Evolutionary conservation across 2,888 invertebrate genomes (phyloP).

Genomic region (Dryadula phaetusa): DNA sequence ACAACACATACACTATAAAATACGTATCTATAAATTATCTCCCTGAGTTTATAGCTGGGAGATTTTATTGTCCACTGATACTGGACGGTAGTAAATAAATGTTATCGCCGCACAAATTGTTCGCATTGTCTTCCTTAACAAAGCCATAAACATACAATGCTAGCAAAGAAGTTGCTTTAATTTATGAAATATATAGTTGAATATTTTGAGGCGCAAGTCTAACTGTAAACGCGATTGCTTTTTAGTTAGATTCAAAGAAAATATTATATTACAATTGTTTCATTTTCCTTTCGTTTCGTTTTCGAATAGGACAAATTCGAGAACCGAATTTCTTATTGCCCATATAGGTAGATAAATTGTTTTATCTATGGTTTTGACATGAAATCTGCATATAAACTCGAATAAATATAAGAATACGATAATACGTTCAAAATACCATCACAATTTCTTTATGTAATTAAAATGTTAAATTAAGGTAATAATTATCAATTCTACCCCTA

Average conservation of each 20-base stretch:
- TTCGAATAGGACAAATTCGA: too few species aligned
- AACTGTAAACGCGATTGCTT: too few species aligned
- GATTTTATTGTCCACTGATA: conserved; percentile 26
- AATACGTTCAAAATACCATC: not conserved
- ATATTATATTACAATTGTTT: too few species aligned
- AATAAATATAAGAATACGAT: not conserved
- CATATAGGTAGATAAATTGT: too few species aligned
- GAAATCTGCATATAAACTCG: not conserved
- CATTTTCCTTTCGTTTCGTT: too few species aligned
- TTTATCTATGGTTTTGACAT: too few species aligned
- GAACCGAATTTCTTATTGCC: too few species aligned
- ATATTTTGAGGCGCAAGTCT: too few species aligned
- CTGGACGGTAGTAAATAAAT: conserved; percentile 26
- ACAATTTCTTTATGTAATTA: not conserved
- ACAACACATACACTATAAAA: conserved; percentile 18
- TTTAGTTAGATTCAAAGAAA: too few species aligned
- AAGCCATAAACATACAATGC: not conserved
- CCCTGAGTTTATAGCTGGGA: conserved; percentile 19
- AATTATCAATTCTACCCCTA: conserved; percentile 9
- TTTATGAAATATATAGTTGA: not conserved
- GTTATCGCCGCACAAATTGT: conserved; percentile 12
- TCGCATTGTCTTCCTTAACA: conserved; percentile 13
- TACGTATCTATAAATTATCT: conserved; percentile 24
- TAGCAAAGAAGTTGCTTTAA: not conserved
- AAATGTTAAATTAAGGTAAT: not conserved